Conservation (phyloP, 2,888 invertebrate genomes). For the Amphipoea lucens region DNA sequence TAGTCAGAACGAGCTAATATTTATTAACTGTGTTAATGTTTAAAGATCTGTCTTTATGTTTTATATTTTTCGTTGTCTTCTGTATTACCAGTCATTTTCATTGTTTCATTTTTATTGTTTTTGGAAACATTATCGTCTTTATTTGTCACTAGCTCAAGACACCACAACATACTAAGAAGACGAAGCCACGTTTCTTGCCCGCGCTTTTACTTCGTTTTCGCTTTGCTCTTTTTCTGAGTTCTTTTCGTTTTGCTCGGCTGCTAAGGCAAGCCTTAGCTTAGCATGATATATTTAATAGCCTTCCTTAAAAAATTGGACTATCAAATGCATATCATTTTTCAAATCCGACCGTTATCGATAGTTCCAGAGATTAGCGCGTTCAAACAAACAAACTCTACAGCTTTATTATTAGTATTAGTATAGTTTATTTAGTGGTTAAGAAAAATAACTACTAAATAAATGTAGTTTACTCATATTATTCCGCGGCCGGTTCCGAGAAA, state of each 20-base stretch:
- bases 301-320: neutral
- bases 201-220: neutral
- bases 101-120: neutral
- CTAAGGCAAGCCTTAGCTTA: too few species aligned
- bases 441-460: neutral
- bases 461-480: conserved; percentile 8
- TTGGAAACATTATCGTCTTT: neutral
- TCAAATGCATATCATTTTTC: neutral
- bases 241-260: neutral
- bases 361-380: too few species aligned
- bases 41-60: neutral
- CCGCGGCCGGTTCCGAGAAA: conserved; percentile 5
- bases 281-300: neutral
- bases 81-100: neutral
- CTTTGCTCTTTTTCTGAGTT: neutral
- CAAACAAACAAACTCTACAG: neutral
- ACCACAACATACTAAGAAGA: neutral
- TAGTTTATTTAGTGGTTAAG: too few species aligned
- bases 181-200: too few species aligned
- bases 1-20: neutral
- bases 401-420: neutral
- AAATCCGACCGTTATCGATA: too few species aligned
- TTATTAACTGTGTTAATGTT: neutral
- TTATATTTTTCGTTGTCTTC: neutral
- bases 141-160: conserved; percentile 11